Evolutionary conservation across 2,113 vertebrate species (phyloP), one percentile per base, ranked within the genome.

Genomic region (Eubucco bourcierii): DNA sequence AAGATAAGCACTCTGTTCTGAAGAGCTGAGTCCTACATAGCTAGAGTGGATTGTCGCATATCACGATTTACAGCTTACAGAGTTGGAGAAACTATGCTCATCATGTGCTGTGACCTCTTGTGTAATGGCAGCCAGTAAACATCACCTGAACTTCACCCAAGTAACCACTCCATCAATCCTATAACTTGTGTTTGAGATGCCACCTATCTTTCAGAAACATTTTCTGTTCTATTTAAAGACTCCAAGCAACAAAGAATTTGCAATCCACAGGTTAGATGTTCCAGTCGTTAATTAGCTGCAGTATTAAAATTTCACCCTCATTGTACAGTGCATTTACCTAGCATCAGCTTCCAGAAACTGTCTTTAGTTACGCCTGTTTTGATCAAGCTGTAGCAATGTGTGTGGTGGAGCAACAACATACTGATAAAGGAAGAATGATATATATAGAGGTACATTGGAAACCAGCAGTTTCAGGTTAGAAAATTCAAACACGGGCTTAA

Each of bases 1-100:
- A 94, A 93, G 81, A n/a, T 85, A 84, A 94, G 61, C 85, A 76
- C 73, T 61, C 70, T 84, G 34, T 44, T 90, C 86, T 84, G 86
- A 88, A 94, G 79, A 76, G 63, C 31, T 68, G 59, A 92, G 61
- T 88, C 61, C 67, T 90, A 2, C 37, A 59, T 92, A 95, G 90
- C 63, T 88, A 46, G 0, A 6, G 46, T 71, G 52, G 68, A 87
- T 88, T 68, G 37, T 58, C 61, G 68, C 33, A 20, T 64, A 87
- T 77, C 18, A 80, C 2, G 12, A 44, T 71, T 92, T 84, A 23
- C 56, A 82, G 70, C 10, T 85, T 80, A 83, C 15, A 27, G 29
- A 4, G 10, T 24, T 82, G 31, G 31, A 79, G 79, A 65, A 70
- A 33, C 24, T 29, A 3, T 8, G 23, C 9, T 55, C 66, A 63